Conservation (phyloP, 2,797 vertebrate species). For the Alca torda region DNA sequence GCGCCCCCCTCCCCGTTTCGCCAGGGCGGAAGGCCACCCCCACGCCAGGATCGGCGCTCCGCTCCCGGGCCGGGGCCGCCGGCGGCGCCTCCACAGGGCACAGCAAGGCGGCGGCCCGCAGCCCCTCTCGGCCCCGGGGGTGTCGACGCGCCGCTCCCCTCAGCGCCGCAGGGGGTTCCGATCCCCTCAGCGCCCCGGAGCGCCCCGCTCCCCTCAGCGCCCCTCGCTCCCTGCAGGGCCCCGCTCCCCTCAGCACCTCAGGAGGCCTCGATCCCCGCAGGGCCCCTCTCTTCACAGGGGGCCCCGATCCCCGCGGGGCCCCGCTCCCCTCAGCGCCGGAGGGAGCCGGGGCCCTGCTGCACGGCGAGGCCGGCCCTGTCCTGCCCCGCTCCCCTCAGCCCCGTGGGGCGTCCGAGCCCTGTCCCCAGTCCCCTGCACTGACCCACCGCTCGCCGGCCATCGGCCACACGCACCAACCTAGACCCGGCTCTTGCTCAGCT, state of each 20-base stretch:
- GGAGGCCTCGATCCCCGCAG: background rate
- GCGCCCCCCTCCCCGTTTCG: background rate
- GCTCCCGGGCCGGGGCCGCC: background rate
- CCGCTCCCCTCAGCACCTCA: too few species aligned
- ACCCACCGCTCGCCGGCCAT: constrained; percentile 18
- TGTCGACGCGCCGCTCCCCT: background rate
- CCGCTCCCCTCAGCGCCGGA: background rate
- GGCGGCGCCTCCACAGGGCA: background rate
- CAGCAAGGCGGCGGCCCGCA: background rate
- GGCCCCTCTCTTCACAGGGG: too few species aligned
- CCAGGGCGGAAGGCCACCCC: background rate
- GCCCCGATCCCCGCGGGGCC: background rate
- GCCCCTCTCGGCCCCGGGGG: background rate
- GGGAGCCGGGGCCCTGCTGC: background rate
- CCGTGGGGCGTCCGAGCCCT: background rate
- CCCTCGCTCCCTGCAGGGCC: too few species aligned
- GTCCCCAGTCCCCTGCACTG: background rate
- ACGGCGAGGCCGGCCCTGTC: background rate
- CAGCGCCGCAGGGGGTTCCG: background rate
- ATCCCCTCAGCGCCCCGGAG: background rate
- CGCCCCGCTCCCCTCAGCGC: background rate
- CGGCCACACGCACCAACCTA: background rate
- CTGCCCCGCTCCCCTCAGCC: background rate
- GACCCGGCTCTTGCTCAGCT: background rate
- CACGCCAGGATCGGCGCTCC: background rate